Evolutionary conservation across 2,797 vertebrate species (phyloP).

Genomic region (Hybognathus amarus): DNA sequence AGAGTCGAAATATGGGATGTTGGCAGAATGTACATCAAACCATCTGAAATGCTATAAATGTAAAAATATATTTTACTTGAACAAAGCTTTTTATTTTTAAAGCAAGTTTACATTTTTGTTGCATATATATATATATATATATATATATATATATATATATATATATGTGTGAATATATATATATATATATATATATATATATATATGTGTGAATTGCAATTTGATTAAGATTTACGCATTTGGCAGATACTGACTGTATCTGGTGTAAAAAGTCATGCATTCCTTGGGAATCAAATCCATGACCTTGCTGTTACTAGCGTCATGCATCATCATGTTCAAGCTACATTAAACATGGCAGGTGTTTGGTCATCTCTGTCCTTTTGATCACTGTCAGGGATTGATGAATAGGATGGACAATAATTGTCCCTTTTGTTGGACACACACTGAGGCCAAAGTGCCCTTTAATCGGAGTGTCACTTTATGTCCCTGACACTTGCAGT

Average conservation of each 20-base stretch:
- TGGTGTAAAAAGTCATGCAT: neutral
- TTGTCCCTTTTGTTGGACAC: constrained; percentile 3
- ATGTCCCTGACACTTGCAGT: constrained; percentile 7
- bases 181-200: too few relatives aligned
- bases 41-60: neutral
- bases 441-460: neutral
- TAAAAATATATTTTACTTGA: too few relatives aligned
- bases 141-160: too few relatives aligned
- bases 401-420: constrained; percentile 2
- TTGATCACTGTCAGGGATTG: constrained; percentile 25
- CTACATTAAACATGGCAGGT: constrained; percentile 4
- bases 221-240: neutral
- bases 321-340: constrained; percentile 9
- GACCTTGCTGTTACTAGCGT: neutral
- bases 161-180: too few relatives aligned
- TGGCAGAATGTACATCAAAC: neutral
- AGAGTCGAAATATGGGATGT: neutral
- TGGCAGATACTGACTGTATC: neutral
- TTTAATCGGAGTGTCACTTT: neutral
- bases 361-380: constrained; percentile 18
- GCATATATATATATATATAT: too few relatives aligned
- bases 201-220: too few relatives aligned
- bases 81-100: neutral
- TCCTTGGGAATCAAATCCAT: constrained; percentile 12
- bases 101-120: neutral